These are phyloP conservation scores for Macrosiphum euphorbiae DNA, from an alignment of 2,888 invertebrate genomes.

Conservation along the genomic window DNA sequence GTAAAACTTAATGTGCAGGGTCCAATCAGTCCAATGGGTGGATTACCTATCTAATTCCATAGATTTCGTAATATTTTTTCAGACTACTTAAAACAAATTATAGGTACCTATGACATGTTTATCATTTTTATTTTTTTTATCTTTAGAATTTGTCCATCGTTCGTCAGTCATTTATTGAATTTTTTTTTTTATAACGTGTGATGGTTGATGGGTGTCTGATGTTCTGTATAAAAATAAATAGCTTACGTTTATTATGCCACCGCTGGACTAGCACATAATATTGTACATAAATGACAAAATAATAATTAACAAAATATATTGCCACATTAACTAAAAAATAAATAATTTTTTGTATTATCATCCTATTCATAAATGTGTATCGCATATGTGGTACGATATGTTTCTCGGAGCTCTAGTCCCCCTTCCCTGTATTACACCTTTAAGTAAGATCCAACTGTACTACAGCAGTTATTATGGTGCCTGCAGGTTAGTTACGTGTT, in stretches of 20 bases:
- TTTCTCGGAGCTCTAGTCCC: neutral
- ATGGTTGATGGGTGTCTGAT: neutral
- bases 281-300: neutral
- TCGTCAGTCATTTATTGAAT: neutral
- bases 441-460: neutral
- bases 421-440: neutral
- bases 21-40: neutral
- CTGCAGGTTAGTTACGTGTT: neutral
- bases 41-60: neutral
- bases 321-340: neutral
- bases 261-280: neutral
- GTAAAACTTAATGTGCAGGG: neutral
- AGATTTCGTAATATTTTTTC: neutral
- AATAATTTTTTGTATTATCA: neutral
- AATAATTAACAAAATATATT: neutral
- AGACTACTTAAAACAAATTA: neutral
- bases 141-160: no score
- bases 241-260: neutral
- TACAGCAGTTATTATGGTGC: neutral
- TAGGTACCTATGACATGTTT: neutral
- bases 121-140: neutral
- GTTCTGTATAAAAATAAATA: neutral
- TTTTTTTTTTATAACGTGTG: neutral
- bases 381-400: neutral
- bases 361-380: neutral